phyloP scores from a whole-genome alignment of 2,888 invertebrate genomes.

The Drosophila falleni region DNA sequence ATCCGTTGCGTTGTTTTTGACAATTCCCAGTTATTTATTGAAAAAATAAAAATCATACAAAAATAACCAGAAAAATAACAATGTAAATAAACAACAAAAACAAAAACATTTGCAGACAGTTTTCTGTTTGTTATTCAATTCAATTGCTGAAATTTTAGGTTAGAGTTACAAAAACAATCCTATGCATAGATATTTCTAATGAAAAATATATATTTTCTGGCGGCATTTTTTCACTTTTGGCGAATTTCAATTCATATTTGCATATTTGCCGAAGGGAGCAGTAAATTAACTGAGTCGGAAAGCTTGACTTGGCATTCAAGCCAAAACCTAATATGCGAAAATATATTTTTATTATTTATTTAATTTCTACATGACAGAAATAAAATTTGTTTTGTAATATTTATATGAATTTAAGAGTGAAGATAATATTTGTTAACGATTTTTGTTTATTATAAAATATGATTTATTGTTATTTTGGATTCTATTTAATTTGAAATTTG shows the following conservation, averaged over 20 bases:
- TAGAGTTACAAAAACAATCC: slow-evolving; percentile 23
- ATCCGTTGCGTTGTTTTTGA: slow-evolving; percentile 63
- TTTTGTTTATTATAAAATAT: neutral
- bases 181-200: slow-evolving; percentile 25
- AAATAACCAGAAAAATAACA: neutral
- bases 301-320: neutral
- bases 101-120: slow-evolving; percentile 33
- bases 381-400: neutral
- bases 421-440: neutral
- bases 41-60: slow-evolving; percentile 42
- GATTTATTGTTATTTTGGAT: neutral
- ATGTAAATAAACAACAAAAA: slow-evolving; percentile 21
- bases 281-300: slow-evolving; percentile 2
- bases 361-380: neutral
- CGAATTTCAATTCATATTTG: slow-evolving; percentile 17
- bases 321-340: neutral
- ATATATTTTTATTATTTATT: neutral
- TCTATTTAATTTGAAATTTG: neutral
- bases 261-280: slow-evolving; percentile 3
- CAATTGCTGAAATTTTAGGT: slow-evolving; percentile 29
- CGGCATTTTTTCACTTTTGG: neutral
- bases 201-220: slow-evolving; percentile 15
- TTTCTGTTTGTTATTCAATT: slow-evolving; percentile 40
- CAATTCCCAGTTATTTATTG: slow-evolving; percentile 61
- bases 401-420: neutral